phyloP scores from a whole-genome alignment of 2,888 invertebrate species.

The Mimumesa dahlbomi region DNA sequence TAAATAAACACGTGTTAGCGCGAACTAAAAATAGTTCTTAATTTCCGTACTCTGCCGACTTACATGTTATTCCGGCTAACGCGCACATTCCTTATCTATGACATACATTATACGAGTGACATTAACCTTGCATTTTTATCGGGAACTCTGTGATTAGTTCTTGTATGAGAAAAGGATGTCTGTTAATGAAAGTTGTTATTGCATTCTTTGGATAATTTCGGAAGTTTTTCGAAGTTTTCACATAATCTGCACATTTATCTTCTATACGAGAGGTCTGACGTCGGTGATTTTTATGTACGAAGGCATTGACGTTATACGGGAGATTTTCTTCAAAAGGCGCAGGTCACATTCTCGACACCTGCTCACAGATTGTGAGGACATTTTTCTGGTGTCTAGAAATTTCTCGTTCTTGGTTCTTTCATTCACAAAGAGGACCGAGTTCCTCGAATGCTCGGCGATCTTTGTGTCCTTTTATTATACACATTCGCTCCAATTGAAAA shows the following conservation, averaged over 20 bases:
- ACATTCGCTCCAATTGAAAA: slow-evolving; percentile 34
- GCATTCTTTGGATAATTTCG: not conserved
- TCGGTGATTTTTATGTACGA: slow-evolving; percentile 9
- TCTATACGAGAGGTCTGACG: not conserved
- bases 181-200: not conserved
- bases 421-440: slow-evolving; percentile 27
- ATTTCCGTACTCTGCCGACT: no score
- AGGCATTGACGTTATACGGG: not conserved
- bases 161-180: not conserved
- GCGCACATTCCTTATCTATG: slow-evolving; percentile 24
- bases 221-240: not conserved
- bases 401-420: slow-evolving; percentile 5
- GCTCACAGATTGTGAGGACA: slow-evolving; percentile 36
- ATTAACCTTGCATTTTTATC: slow-evolving; percentile 48
- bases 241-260: not conserved
- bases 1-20: no score
- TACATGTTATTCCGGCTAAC: slow-evolving; percentile 4
- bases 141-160: slow-evolving; percentile 13
- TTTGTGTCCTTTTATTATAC: slow-evolving; percentile 41
- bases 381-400: slow-evolving; percentile 38
- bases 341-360: slow-evolving; percentile 43
- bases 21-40: not conserved
- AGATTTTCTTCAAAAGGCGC: slow-evolving; percentile 23
- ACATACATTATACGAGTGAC: slow-evolving; percentile 17
- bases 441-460: slow-evolving; percentile 36